Conservation (phyloP, 2,113 vertebrate genomes). For the Dromiciops gliroides region DNA sequence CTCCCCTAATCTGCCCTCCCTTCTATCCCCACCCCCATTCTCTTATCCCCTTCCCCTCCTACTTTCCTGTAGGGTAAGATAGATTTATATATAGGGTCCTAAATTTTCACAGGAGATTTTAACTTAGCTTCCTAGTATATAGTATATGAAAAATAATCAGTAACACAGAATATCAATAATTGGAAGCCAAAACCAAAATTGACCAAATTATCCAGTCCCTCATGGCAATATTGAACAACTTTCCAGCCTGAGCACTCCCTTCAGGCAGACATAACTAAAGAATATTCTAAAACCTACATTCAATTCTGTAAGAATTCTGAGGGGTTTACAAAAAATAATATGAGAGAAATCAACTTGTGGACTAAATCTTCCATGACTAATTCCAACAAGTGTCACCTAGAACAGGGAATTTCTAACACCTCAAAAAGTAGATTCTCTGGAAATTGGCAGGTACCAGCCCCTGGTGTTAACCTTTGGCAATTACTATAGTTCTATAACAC, state of each 20-base stretch:
- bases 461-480: constrained; percentile 89
- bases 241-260: constrained; percentile 97
- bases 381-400: constrained; percentile 83
- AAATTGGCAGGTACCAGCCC: constrained; percentile 86
- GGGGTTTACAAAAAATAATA: constrained; percentile 99
- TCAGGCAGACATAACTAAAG: constrained; percentile 98
- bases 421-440: constrained; percentile 91
- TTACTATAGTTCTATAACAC: constrained; percentile 96
- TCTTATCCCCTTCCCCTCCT: no score
- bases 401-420: constrained; percentile 89
- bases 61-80: no score
- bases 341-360: constrained; percentile 98
- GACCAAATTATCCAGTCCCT: constrained; percentile 96
- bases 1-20: no score
- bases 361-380: constrained; percentile 90
- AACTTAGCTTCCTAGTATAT: no score
- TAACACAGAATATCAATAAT: no score
- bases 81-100: no score
- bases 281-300: constrained; percentile 99
- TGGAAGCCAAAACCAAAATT: no score
- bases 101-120: no score
- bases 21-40: no score
- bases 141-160: no score
- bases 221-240: constrained; percentile 98
- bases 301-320: constrained; percentile 99